A percentile compares a stretch with the other conserved stretches of the same genome.
Conservation (phyloP, 2,888 invertebrate species). For the Tetheella fluctuosa region DNA sequence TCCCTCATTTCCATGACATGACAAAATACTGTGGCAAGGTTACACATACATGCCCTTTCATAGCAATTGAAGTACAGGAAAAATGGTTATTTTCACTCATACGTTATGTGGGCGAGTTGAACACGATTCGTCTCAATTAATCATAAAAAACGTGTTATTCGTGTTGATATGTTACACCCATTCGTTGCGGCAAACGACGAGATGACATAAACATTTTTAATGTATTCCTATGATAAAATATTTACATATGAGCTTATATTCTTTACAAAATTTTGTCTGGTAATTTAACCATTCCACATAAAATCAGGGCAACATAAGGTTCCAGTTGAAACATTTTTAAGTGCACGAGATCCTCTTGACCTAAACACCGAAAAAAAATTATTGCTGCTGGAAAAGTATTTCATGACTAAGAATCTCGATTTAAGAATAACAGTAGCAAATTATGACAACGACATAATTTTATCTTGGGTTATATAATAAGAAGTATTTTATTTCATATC, state of each 20-base stretch:
- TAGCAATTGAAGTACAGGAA: neutral
- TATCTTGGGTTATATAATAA: too few relatives aligned
- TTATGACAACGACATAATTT: too few relatives aligned
- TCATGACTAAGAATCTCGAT: too few relatives aligned
- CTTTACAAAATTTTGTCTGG: neutral
- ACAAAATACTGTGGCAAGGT: neutral
- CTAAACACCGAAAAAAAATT: too few relatives aligned
- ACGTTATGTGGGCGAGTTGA: neutral
- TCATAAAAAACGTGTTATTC: neutral
- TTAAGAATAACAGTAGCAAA: too few relatives aligned
- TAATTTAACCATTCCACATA: neutral
- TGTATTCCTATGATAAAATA: neutral
- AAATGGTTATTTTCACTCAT: constrained; percentile 5
- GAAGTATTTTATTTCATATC: neutral
- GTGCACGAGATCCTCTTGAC: too few relatives aligned
- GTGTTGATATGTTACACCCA: constrained; percentile 2
- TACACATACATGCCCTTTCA: neutral
- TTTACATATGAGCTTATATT: neutral
- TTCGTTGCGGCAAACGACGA: neutral
- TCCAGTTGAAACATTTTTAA: too few relatives aligned
- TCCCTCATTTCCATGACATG: neutral
- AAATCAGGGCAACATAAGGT: too few relatives aligned
- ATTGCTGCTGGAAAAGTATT: too few relatives aligned
- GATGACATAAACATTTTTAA: neutral
- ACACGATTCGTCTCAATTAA: constrained; percentile 12